These are phyloP conservation scores for Trematomus bernacchii DNA, from an alignment of 2,797 vertebrate genomes.

Conservation along the genomic window DNA sequence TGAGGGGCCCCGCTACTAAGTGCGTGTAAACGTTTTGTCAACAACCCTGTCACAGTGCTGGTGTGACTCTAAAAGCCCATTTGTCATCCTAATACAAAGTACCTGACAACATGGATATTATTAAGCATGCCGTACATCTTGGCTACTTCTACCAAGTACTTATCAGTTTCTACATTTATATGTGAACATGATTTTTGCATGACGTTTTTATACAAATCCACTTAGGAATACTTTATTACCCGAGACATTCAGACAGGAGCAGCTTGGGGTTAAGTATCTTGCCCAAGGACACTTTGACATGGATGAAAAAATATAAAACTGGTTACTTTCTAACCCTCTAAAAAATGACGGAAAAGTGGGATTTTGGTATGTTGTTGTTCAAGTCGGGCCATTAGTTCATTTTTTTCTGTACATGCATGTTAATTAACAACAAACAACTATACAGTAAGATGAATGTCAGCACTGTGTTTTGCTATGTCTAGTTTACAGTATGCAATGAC, in stretches of 20 bases:
- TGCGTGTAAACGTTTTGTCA: constrained; percentile 47
- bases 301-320: background rate
- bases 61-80: background rate
- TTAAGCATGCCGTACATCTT: background rate
- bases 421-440: background rate
- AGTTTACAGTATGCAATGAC: background rate
- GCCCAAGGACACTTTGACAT: no score
- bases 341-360: background rate
- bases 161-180: background rate
- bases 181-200: no score
- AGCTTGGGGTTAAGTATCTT: no score
- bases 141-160: background rate
- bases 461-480: background rate
- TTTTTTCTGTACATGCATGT: background rate
- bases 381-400: background rate
- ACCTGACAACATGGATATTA: background rate
- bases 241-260: no score
- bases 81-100: background rate
- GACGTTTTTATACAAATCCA: no score
- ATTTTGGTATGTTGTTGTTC: background rate
- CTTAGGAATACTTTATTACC: no score
- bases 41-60: constrained; percentile 16
- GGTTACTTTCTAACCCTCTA: background rate
- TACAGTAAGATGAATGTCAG: constrained; percentile 3
- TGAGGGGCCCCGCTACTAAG: constrained; percentile 17